Percentiles rank a stretch among this genome's conserved stretches.
phyloP scores from a whole-genome alignment of 1,140 invertebrate genomes.

The Drosophila tristis region DNA sequence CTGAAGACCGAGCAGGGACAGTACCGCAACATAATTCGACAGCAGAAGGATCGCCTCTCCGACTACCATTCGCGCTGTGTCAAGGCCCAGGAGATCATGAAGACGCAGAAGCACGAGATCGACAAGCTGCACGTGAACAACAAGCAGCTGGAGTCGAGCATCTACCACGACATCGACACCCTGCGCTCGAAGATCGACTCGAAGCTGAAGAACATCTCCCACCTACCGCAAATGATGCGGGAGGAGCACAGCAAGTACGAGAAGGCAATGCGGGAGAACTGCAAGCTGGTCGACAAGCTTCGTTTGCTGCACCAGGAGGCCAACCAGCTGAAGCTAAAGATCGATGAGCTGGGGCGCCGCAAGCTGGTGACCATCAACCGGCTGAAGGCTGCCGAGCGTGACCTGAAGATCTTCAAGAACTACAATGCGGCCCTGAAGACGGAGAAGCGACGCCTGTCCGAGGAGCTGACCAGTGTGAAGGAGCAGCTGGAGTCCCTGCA shows the following conservation, averaged over 20 bases:
- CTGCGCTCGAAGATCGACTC: conserved; percentile 69
- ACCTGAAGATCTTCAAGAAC: conserved; percentile 79
- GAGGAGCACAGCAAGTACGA: conserved; percentile 71
- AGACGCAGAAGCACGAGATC: conserved; percentile 75
- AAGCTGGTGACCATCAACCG: conserved; percentile 67
- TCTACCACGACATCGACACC: conserved; percentile 59
- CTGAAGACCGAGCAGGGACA: conserved; percentile 68
- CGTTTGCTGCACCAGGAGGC: conserved; percentile 64
- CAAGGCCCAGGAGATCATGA: conserved; percentile 79
- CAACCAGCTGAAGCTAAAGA: conserved; percentile 62
- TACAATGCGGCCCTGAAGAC: conserved; percentile 69
- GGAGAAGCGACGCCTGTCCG: conserved; percentile 61
- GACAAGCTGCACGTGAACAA: conserved; percentile 75
- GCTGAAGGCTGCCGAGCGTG: conserved; percentile 70
- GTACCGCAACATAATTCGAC: conserved; percentile 58
- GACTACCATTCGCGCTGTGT: conserved; percentile 73
- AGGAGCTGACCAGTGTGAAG: conserved; percentile 56
- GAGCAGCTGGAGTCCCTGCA: conserved; percentile 67
- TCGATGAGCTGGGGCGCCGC: conserved; percentile 69
- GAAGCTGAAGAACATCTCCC: conserved; percentile 66
- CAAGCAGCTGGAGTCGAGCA: conserved; percentile 71
- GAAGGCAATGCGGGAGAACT: conserved; percentile 70
- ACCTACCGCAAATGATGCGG: conserved; percentile 65
- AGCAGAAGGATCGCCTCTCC: conserved; percentile 68
- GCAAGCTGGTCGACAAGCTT: conserved; percentile 65